Conservation (phyloP, 2,797 vertebrate genomes). For the Microctenopoma stevenorrisi region DNA sequence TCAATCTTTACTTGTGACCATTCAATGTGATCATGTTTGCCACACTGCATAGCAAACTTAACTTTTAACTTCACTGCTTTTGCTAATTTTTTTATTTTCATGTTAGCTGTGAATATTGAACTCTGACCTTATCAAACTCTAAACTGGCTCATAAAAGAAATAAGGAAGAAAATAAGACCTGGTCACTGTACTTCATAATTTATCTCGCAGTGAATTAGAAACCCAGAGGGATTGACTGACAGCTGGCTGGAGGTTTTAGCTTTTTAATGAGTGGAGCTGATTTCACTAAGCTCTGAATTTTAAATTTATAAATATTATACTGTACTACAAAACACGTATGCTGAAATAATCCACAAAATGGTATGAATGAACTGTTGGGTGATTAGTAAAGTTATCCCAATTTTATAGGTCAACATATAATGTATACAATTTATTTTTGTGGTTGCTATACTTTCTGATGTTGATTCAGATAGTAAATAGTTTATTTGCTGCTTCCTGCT, state of each 20-base stretch:
- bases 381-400: too few species aligned
- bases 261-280: constrained; percentile 1
- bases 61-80: background rate
- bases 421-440: too few species aligned
- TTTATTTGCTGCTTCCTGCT: too few species aligned
- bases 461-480: too few species aligned
- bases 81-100: background rate
- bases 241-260: background rate
- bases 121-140: background rate
- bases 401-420: too few species aligned
- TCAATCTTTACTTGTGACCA: background rate
- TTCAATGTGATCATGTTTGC: background rate
- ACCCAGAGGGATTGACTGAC: constrained; percentile 1
- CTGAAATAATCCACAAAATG: too few species aligned
- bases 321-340: too few species aligned
- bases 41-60: background rate
- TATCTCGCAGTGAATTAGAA: background rate
- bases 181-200: constrained; percentile 4
- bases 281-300: background rate
- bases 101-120: background rate
- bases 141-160: background rate
- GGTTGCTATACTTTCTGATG: too few species aligned
- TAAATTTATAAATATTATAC: too few species aligned
- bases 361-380: too few species aligned
- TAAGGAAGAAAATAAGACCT: background rate